Base-by-base conservation (phyloP, 1,140 invertebrate genomes). In the Sesamia nonagrioides region DNA sequence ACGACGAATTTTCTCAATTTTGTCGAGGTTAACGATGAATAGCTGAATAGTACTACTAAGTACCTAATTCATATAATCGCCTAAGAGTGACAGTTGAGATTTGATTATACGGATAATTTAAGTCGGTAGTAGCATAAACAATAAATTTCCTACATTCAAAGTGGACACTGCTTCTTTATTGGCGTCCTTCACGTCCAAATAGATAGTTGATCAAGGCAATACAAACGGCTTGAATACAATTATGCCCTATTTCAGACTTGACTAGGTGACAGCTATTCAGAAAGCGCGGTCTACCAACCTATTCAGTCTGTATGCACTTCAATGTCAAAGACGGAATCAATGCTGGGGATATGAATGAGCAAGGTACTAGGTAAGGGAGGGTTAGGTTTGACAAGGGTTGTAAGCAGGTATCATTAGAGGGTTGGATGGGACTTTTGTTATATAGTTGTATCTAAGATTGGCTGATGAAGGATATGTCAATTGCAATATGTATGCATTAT, bases 281-380 rank as follows among this genome's bases (percentile, higher is more conserved):
- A 48, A 6, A 35, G 61, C 5, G 37, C 37, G 37, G 68, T 71
- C 68, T 37, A 71, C 48, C 17, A 35, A 54, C 45, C 48, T n/a
- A 71, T 71, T 71, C 48, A 71, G 27, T 17, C 37, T 15, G 13
- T 45, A 40, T 74, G 71, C 71, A 74, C 54, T 74, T 60, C 54
- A 73, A 71, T 73, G 54, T 42, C 71, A 74, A 74, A 45, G 71
- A 18, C 21, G 37, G 40, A 74, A 60, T 60, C 54, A 74, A 74
- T 60, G 37, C n/a, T n/a, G 18, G 9, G 7, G 33, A 58, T 11
- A 42, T 45, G 71, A 74, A 69, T 69, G 42, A 69, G 27, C 27
- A 48, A 48, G 66, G 27, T 21, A 15, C 11, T 1, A 48, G 13
- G 42, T 18, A 40, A 27, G 27, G 37, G 6, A 6, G n/a, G 15